phyloP scores from a whole-genome alignment of 2,113 vertebrate genomes.

The Sakesphorus luctuosus region DNA sequence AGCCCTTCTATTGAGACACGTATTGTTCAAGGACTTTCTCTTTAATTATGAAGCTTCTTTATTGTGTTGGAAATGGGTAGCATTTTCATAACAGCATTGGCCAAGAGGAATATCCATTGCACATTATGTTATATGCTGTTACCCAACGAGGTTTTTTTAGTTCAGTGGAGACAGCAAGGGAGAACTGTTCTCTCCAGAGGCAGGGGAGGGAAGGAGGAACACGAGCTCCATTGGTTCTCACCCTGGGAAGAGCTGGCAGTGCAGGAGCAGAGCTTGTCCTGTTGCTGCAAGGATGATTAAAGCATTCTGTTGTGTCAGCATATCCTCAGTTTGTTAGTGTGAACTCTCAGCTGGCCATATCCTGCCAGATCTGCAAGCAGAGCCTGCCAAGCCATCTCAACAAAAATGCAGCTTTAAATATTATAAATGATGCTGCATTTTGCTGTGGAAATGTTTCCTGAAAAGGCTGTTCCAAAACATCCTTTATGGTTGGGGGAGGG shows the following conservation, averaged over 20 bases:
- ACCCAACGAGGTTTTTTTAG: constrained; percentile 64
- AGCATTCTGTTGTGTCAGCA: constrained; percentile 91
- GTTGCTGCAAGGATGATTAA: constrained; percentile 83
- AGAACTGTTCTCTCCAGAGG: constrained; percentile 68
- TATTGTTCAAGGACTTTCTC: background rate
- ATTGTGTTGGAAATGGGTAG: constrained; percentile 31
- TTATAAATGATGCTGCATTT: constrained; percentile 76
- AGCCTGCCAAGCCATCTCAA: constrained; percentile 85
- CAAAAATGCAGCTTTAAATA: constrained; percentile 78
- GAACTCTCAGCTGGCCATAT: constrained; percentile 83
- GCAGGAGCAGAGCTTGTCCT: constrained; percentile 76
- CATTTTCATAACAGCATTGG: constrained; percentile 41
- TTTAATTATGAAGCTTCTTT: constrained; percentile 30
- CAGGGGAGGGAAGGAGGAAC: constrained; percentile 78
- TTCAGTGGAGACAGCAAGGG: constrained; percentile 53
- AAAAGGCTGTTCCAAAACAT: constrained; percentile 71
- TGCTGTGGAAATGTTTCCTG: constrained; percentile 74
- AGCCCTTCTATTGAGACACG: background rate
- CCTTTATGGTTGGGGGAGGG: constrained; percentile 58
- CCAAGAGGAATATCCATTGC: constrained; percentile 66
- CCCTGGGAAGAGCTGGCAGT: constrained; percentile 83
- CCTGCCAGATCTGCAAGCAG: constrained; percentile 84
- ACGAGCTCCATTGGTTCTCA: constrained; percentile 72
- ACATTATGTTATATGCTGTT: constrained; percentile 38
- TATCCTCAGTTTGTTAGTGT: constrained; percentile 83